Conservation (phyloP, 1,140 invertebrate genomes). For the Thaumetopoea pityocampa region DNA sequence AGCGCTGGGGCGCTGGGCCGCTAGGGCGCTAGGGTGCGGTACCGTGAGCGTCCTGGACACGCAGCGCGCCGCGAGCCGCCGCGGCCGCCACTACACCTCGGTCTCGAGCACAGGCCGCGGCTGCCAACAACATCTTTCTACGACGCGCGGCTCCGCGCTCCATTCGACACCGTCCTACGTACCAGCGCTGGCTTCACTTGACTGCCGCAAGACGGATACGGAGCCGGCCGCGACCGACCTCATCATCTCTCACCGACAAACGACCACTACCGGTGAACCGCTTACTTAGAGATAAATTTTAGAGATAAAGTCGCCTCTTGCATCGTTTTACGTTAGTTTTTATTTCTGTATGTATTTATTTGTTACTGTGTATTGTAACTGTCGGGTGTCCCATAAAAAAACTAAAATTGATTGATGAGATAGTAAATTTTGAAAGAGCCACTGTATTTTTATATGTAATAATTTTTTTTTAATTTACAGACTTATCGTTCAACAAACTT, state of each 20-base stretch:
- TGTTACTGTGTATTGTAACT: too few relatives aligned
- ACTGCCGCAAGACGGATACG: slow-evolving; percentile 42
- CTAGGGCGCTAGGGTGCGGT: slow-evolving; percentile 37
- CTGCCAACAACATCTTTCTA: slow-evolving; percentile 71
- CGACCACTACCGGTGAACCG: too few relatives aligned
- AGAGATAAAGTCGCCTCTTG: too few relatives aligned
- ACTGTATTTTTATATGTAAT: too few relatives aligned
- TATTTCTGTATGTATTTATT: too few relatives aligned
- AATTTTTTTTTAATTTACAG: too few relatives aligned
- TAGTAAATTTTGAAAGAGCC: too few relatives aligned
- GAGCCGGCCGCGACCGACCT: slow-evolving; percentile 19
- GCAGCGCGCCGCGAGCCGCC: slow-evolving; percentile 49
- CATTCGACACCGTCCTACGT: slow-evolving; percentile 69
- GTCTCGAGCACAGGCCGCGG: slow-evolving; percentile 72
- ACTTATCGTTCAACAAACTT: too few relatives aligned
- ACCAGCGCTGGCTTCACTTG: slow-evolving; percentile 58
- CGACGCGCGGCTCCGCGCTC: slow-evolving; percentile 60
- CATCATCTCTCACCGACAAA: slow-evolving; percentile 6
- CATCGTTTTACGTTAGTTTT: too few relatives aligned
- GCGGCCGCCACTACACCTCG: slow-evolving; percentile 73
- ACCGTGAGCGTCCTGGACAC: slow-evolving; percentile 61
- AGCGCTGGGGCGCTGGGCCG: slow-evolving; percentile 21
- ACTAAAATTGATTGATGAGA: too few relatives aligned
- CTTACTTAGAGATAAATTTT: too few relatives aligned
- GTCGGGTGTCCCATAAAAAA: too few relatives aligned